phyloP scores from a whole-genome alignment of 1,140 invertebrate species.

The Paraescarpia echinospica region DNA sequence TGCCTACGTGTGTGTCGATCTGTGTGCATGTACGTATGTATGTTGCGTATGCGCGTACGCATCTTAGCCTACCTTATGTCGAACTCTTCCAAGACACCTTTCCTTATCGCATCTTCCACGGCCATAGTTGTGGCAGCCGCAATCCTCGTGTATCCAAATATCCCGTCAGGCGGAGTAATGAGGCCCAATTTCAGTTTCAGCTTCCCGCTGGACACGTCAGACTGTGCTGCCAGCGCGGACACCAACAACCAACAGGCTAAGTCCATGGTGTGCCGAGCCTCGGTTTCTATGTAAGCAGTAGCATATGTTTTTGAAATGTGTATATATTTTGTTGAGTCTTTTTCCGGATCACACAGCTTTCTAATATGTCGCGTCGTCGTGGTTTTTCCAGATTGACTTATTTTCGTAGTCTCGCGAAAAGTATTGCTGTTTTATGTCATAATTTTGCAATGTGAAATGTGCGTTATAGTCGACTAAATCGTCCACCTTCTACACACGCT shows the following conservation, averaged over 20 bases:
- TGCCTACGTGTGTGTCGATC: too few relatives aligned
- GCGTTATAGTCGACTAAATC: too few relatives aligned
- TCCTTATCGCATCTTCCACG: conserved; percentile 21
- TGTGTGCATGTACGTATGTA: background rate
- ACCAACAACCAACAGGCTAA: background rate
- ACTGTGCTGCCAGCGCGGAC: background rate
- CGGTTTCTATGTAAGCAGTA: background rate
- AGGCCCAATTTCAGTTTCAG: conserved; percentile 15
- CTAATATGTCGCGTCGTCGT: too few relatives aligned
- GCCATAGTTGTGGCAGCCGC: conserved; percentile 26
- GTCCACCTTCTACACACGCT: too few relatives aligned
- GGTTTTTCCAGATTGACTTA: too few relatives aligned
- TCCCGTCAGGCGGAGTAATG: conserved; percentile 15
- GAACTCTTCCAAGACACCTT: conserved; percentile 18
- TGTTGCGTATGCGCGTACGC: background rate
- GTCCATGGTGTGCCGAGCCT: background rate
- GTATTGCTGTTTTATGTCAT: too few relatives aligned
- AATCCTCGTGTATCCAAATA: conserved; percentile 22
- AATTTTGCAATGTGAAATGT: too few relatives aligned
- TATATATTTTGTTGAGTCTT: background rate
- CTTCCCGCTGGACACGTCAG: background rate
- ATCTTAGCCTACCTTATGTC: conserved; percentile 14
- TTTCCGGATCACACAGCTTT: background rate
- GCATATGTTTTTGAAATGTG: background rate
- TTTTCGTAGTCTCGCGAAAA: too few relatives aligned